phyloP scores from a whole-genome alignment of 53 echinoderm and acorn worm species.

The Zoroaster sp. region DNA sequence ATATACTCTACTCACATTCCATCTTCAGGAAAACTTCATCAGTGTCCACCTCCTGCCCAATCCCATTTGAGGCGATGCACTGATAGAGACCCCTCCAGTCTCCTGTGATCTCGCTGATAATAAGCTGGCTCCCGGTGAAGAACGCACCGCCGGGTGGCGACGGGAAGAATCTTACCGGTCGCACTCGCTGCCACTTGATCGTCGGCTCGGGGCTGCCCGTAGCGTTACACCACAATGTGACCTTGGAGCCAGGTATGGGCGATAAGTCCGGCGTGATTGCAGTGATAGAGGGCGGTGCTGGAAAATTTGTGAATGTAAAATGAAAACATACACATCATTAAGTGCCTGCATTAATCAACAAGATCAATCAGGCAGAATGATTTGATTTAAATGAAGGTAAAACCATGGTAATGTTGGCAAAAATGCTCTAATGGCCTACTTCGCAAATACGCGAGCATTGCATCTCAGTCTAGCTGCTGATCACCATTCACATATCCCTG shows the following conservation, averaged over 20 bases:
- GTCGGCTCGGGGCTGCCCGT: constrained; percentile 54
- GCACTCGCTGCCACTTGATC: constrained; percentile 35
- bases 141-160: not conserved
- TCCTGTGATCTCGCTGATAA: not conserved
- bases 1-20: constrained; percentile 47
- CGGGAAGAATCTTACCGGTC: not conserved
- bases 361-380: no score
- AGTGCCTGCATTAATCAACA: not conserved
- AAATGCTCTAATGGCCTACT: no score
- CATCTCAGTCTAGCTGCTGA: no score
- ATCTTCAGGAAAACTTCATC: constrained; percentile 25
- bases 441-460: no score
- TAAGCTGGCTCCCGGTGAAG: not conserved
- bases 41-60: not conserved
- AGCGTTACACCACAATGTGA: constrained; percentile 42
- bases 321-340: not conserved
- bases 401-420: no score
- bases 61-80: constrained; percentile 49
- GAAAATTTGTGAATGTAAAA: not conserved
- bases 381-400: no score
- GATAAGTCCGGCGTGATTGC: not conserved
- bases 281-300: constrained; percentile 27
- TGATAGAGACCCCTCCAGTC: constrained; percentile 53
- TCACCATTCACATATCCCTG: no score
- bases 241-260: constrained; percentile 24